A percentile compares a stretch with the other conserved stretches of the same genome.
Evolutionary conservation across 2,113 vertebrate species (phyloP).

Genomic region (Xiphophorus hellerii): DNA sequence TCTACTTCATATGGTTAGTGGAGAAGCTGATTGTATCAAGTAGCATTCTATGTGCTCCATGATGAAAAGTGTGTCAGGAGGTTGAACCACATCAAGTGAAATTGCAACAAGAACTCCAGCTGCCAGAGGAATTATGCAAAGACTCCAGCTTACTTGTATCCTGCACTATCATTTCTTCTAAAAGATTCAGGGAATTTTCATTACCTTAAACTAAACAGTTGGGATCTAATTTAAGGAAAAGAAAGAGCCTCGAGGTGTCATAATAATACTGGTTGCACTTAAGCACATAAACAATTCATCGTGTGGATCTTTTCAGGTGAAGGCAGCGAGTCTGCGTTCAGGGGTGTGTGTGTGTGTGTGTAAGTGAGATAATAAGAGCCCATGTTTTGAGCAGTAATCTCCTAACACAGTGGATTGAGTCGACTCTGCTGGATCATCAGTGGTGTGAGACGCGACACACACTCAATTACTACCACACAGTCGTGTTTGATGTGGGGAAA

Average conservation of each 20-base stretch:
- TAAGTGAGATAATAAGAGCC: constrained; percentile 52
- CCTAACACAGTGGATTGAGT: constrained; percentile 66
- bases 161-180: constrained; percentile 3
- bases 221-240: constrained; percentile 56
- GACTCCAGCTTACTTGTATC: neutral
- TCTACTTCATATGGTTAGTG: too few species aligned
- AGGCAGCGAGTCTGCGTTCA: neutral
- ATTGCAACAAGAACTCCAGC: neutral
- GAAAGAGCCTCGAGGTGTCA: constrained; percentile 41
- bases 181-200: constrained; percentile 28
- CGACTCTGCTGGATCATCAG: constrained; percentile 69
- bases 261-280: constrained; percentile 37
- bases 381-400: constrained; percentile 67
- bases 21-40: too few species aligned
- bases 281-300: constrained; percentile 60
- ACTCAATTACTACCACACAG: constrained; percentile 71
- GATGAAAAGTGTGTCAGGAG: too few species aligned
- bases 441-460: constrained; percentile 64
- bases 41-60: too few species aligned
- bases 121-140: neutral
- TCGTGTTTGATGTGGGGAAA: constrained; percentile 40
- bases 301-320: constrained; percentile 32
- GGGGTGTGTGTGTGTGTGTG: neutral
- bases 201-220: constrained; percentile 53
- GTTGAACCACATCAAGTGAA: constrained; percentile 2